Conservation (phyloP, 2,888 invertebrate species). For the Archaeoteleia sp. region DNA sequence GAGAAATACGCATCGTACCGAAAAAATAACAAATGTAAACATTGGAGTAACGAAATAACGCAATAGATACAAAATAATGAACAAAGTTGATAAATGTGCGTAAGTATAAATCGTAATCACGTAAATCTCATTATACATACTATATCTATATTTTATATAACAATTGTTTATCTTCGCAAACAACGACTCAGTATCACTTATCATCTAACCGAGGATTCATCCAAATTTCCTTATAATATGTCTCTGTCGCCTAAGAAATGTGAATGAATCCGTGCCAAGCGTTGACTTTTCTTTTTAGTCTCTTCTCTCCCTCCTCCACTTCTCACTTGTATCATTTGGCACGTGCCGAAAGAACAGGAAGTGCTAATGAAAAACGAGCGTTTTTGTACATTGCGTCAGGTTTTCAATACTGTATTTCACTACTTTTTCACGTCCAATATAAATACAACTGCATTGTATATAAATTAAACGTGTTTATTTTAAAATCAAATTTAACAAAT, state of each 20-base stretch:
- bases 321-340: conserved; percentile 24
- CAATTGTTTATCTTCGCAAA: too few species aligned
- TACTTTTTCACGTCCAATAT: not conserved
- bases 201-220: not conserved
- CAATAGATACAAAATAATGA: too few species aligned
- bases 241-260: conserved; percentile 19
- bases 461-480: too few species aligned
- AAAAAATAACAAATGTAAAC: too few species aligned
- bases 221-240: conserved; percentile 13
- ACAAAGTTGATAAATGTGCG: too few species aligned
- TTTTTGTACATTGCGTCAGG: not conserved
- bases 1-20: too few species aligned
- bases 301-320: conserved; percentile 3
- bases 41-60: too few species aligned
- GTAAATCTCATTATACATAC: too few species aligned
- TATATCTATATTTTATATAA: too few species aligned
- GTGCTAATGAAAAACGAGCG: not conserved
- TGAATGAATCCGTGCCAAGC: conserved; percentile 18
- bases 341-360: conserved; percentile 10
- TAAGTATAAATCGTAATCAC: too few species aligned
- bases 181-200: conserved; percentile 2
- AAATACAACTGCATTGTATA: too few species aligned
- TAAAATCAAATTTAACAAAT: too few species aligned
- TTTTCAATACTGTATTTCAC: conserved; percentile 10
- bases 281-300: conserved; percentile 18